Percentiles rank a stretch among this genome's conserved stretches.
Conservation (phyloP, 2,113 vertebrate species). For the Oriolus oriolus region DNA sequence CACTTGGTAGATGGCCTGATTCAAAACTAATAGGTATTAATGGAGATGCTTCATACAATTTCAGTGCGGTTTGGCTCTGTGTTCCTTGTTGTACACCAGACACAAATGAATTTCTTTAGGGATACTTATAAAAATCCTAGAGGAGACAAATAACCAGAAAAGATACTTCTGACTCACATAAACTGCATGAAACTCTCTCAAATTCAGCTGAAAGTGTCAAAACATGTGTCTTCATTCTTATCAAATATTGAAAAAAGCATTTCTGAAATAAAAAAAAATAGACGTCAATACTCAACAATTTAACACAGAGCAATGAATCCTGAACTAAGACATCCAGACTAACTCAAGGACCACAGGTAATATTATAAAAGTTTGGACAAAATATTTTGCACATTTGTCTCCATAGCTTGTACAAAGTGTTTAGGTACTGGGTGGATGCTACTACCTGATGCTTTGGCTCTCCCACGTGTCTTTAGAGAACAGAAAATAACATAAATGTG, state of each 20-base stretch:
- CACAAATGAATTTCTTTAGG: background rate
- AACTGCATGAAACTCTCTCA: background rate
- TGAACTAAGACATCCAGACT: background rate
- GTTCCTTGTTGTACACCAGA: background rate
- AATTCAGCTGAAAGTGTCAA: background rate
- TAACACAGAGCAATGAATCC: background rate
- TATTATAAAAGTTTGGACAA: background rate
- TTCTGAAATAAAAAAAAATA: background rate
- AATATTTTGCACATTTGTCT: background rate
- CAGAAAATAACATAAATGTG: background rate
- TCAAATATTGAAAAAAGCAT: background rate
- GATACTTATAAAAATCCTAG: background rate
- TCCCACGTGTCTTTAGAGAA: background rate
- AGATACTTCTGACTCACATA: background rate
- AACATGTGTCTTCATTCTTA: background rate
- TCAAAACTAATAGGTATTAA: background rate
- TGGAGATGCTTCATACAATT: background rate
- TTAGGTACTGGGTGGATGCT: background rate
- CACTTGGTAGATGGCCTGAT: background rate
- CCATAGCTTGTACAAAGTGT: background rate
- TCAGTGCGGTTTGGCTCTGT: background rate
- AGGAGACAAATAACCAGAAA: background rate
- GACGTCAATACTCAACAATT: background rate
- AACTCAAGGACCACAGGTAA: background rate
- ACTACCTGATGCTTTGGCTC: background rate